Evolutionary conservation across 2,797 vertebrate genomes (phyloP), one percentile per base, ranked within the genome.

Genomic region (Esox lucius): DNA sequence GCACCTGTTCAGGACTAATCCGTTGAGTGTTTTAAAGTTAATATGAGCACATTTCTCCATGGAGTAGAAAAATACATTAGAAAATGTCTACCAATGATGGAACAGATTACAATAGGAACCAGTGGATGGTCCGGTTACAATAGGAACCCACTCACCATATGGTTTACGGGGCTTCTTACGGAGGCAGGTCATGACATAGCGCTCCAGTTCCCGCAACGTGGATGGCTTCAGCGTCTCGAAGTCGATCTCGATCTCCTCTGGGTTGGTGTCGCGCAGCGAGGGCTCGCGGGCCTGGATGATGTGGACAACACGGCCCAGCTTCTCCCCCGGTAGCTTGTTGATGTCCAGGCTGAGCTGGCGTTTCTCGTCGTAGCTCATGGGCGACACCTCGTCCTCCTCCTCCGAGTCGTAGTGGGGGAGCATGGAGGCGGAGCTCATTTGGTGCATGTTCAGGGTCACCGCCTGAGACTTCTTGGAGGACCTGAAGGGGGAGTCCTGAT

Each of bases 141-240:
- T 31, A 67, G 17, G 19, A 67, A 33, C 11, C 8, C 17, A 90
- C 91, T 92, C 74, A 89, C 96, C 95, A 22, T 94, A 96, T 15
- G 96, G 95, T 66, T 98, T 98, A 3, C 96, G 92, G 0, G 97
- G 96, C 56, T 98, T 98, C 91, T 97, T 98, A 64, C 96, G 91
- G 70, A 98, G 89, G 86, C 97, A 98, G 11, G 95, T 97, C 84
- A 97, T 95, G 68, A 98, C 97, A 2, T 98, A 98, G 51, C 94
- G 88, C 84, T 98, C 97, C 68, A 98, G 93, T 84, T 98, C 97
- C 0, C 96, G 89, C 75, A 98, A 92, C 0, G 97, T 98, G 0
- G 97, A 98, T 0, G 97, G 96, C 78, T 98, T 98, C 80, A 98
- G 94, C 0, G 96, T 98, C 86, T 98, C 97, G 0, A 98, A 98